phyloP scores from a whole-genome alignment of 2,113 vertebrate species.

The Callaeas wilsoni region DNA sequence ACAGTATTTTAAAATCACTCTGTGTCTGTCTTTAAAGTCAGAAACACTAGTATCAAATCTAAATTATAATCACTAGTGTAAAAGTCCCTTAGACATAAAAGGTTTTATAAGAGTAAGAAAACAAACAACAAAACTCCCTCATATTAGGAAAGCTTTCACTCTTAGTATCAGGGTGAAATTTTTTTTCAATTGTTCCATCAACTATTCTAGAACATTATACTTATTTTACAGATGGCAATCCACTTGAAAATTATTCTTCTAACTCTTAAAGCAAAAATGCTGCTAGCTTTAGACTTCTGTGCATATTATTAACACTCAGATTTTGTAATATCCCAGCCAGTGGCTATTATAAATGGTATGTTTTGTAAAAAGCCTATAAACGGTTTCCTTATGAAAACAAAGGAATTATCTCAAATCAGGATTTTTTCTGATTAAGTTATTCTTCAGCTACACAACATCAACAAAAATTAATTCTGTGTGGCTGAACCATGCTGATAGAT shows the following conservation, averaged over 20 bases:
- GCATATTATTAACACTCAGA: not conserved
- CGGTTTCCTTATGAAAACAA: not conserved
- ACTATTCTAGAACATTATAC: not conserved
- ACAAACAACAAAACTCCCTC: not conserved
- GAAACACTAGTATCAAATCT: not conserved
- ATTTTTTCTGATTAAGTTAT: not conserved
- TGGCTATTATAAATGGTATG: not conserved
- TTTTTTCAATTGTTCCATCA: not conserved
- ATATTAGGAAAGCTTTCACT: not conserved
- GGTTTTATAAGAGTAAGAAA: not conserved
- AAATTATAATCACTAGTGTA: not conserved
- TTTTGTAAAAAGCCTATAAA: not conserved
- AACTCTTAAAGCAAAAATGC: not conserved
- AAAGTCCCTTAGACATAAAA: not conserved
- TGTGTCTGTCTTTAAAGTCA: not conserved
- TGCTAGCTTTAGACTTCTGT: not conserved
- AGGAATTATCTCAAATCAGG: not conserved
- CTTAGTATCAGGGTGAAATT: not conserved
- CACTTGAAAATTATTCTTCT: not conserved
- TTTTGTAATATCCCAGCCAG: not conserved
- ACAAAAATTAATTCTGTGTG: not conserved
- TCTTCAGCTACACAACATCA: not conserved
- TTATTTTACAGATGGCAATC: not conserved
- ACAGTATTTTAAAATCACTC: not conserved
- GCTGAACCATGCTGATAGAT: not conserved